Conservation (phyloP, 2,888 invertebrate species). For the Crematogaster levior region DNA sequence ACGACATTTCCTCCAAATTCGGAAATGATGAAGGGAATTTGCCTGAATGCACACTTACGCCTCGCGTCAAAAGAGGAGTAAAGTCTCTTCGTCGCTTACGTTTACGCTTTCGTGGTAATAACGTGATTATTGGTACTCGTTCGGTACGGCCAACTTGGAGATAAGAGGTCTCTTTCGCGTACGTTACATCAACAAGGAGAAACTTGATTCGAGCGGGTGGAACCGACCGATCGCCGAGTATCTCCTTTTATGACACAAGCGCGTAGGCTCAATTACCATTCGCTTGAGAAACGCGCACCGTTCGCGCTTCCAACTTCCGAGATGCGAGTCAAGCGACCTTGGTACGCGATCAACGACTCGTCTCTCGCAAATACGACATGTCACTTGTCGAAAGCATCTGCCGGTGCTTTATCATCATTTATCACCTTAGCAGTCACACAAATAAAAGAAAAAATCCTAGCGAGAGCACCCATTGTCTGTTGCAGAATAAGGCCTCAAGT, state of each 20-base stretch:
- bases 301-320: constrained; percentile 68
- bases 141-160: no score
- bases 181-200: background rate
- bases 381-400: no score
- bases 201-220: no score
- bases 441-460: background rate
- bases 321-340: constrained; percentile 65
- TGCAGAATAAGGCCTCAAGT: constrained; percentile 97
- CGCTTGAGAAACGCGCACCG: constrained; percentile 54
- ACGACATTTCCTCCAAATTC: no score
- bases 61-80: no score
- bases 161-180: background rate
- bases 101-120: no score
- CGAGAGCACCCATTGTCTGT: constrained; percentile 64
- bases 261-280: constrained; percentile 74
- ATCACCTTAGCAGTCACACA: background rate
- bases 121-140: no score
- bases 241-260: constrained; percentile 77
- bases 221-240: constrained; percentile 72
- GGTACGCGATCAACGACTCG: no score
- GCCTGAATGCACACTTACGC: no score
- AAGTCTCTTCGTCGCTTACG: no score
- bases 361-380: no score
- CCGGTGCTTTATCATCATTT: background rate
- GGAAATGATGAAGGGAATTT: no score